Percentiles rank a stretch among this genome's conserved stretches.
phyloP scores from a whole-genome alignment of 2,797 vertebrate species.

The Acanthopagrus latus region DNA sequence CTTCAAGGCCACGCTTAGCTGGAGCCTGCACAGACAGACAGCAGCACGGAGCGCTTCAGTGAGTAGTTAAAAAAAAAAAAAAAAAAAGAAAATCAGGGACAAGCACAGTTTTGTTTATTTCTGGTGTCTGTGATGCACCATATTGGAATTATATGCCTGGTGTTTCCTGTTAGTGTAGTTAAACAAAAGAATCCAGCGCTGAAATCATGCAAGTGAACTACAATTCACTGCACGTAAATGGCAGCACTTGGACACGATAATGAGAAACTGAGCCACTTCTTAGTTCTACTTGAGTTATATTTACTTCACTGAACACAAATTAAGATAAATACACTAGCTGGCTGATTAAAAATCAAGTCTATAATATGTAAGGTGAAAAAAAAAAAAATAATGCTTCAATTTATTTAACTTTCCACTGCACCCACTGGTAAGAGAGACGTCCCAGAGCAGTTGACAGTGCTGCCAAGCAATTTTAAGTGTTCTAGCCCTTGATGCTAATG shows the following conservation, averaged over 20 bases:
- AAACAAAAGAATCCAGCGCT: conserved; percentile 15
- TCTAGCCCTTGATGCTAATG: too few relatives aligned
- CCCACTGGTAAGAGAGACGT: too few relatives aligned
- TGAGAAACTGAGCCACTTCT: not conserved
- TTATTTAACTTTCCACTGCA: too few relatives aligned
- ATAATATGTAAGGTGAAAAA: not conserved
- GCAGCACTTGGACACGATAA: conserved; percentile 5
- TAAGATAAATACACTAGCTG: not conserved
- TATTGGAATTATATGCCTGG: conserved; percentile 31
- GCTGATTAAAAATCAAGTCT: not conserved
- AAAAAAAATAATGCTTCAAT: not conserved
- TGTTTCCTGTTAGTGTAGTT: conserved; percentile 32
- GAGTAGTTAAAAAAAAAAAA: conserved; percentile 40
- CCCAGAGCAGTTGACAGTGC: too few relatives aligned
- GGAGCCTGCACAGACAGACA: conserved; percentile 38
- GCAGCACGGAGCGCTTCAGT: conserved; percentile 19
- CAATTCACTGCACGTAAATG: not conserved
- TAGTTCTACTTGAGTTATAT: not conserved
- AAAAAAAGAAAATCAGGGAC: not conserved
- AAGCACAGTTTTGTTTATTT: conserved; percentile 25
- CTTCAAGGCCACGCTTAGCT: conserved; percentile 59
- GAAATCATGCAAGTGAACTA: conserved; percentile 28
- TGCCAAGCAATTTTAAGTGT: too few relatives aligned
- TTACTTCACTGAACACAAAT: not conserved
- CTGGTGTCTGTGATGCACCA: conserved; percentile 21